Base-by-base conservation (phyloP, 2,888 invertebrate species). In the Trachelus tabidus region DNA sequence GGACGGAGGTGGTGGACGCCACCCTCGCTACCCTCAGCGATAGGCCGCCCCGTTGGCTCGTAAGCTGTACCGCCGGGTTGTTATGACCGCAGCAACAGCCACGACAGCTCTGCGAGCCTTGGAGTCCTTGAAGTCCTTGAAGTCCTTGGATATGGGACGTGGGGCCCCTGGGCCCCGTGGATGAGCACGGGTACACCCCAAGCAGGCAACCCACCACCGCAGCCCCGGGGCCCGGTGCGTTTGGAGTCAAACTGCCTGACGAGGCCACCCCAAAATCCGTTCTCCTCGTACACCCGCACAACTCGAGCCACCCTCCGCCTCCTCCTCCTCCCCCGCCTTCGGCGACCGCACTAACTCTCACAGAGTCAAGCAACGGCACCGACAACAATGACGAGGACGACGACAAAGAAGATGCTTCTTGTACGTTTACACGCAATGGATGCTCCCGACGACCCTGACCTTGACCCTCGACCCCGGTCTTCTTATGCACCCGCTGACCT, bases 1-100 rank as follows among this genome's bases (percentile, higher is more conserved):
- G 91, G 90, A 91, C 90, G 90, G 91, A 91, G 91, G 91, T 91
- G 91, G 91, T 91, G 90, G 91, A 91, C 90, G 91, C 91, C 91
- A 91, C 91, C 91, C 91, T 91, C 90, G 91, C 91, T 87, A 91
- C 91, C 90, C 91, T 90, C 89, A 91, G 88, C 87, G 91, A 91
- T 86, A 91, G 88, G 85, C 91, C 91, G 87, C 89, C 88, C 85
- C 91, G 90, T 85, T 91, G 91, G 83, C 90, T 91, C 84, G 89
- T 89, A 80, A 91, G 90, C 85, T 91, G 91, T 80, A 91, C 90
- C 83, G 89, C 83, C 73, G 85, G 89, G 85, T 88, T 89, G 87
- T 83, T 89, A 84, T 89, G 90, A 79, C 83, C 84, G 83, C 91
- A 91, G 89, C 91, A 91, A 89, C 91, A 91, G 88, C 89, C 88